A percentile compares a stretch with the other conserved stretches of the same genome.
Evolutionary conservation across 2,888 invertebrate species (phyloP).

Genomic region (Tiphia femorata): DNA sequence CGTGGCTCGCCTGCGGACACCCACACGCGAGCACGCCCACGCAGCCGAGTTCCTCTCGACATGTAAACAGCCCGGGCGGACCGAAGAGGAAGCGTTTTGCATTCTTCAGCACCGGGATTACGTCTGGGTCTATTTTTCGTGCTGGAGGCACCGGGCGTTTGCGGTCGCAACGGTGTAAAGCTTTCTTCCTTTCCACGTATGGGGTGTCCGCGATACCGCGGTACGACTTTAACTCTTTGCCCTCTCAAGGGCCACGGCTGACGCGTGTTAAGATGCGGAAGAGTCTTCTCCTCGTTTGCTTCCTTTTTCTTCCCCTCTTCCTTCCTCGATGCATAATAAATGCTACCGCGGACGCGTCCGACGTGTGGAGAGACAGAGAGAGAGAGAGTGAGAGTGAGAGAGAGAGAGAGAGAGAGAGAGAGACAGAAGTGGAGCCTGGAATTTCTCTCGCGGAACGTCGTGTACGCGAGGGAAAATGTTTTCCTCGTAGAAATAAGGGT

Average conservation of each 20-base stretch:
- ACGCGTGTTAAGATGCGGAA: too few species aligned
- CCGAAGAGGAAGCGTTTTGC: slow-evolving; percentile 24
- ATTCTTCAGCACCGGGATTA: slow-evolving; percentile 35
- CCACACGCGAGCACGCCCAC: not conserved
- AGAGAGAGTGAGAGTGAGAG: too few species aligned
- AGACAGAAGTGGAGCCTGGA: not conserved
- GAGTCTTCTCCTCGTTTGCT: not conserved
- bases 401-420: too few species aligned
- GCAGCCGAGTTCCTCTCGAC: not conserved
- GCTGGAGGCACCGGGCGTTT: too few species aligned
- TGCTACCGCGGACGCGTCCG: not conserved
- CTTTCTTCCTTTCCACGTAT: too few species aligned
- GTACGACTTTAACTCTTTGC: too few species aligned
- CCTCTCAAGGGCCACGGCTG: too few species aligned
- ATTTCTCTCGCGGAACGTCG: not conserved
- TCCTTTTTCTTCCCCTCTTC: not conserved
- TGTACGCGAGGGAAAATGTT: not conserved
- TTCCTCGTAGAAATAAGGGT: too few species aligned
- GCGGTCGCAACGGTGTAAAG: too few species aligned
- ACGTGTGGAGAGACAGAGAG: not conserved
- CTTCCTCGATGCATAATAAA: not conserved
- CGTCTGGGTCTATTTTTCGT: slow-evolving; percentile 21
- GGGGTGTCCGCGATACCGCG: too few species aligned
- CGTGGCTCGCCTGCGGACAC: not conserved
- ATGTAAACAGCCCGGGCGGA: slow-evolving; percentile 10